Conservation (phyloP, 2,888 invertebrate species). For the Augiades crinisus region DNA sequence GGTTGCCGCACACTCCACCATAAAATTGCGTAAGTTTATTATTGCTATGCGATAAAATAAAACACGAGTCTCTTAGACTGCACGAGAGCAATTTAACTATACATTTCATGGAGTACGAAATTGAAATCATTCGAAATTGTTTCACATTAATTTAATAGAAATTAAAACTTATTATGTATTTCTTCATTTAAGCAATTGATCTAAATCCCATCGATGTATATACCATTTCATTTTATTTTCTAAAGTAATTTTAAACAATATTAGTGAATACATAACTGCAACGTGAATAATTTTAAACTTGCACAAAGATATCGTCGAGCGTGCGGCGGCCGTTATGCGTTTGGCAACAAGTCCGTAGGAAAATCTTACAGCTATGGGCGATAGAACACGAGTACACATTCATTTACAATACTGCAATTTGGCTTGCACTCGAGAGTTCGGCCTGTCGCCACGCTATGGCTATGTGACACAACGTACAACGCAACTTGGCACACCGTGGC, state of each 20-base stretch:
- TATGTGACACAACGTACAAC: background rate
- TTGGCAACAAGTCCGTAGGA: constrained; percentile 1
- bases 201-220: too few species aligned
- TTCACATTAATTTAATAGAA: too few species aligned
- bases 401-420: constrained; percentile 44
- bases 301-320: background rate
- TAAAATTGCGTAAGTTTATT: background rate
- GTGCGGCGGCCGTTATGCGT: background rate
- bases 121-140: too few species aligned
- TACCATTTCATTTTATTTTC: too few species aligned
- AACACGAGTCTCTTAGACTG: too few species aligned
- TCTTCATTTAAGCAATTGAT: too few species aligned
- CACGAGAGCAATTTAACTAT: too few species aligned
- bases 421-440: constrained; percentile 31
- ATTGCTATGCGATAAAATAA: too few species aligned
- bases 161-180: too few species aligned
- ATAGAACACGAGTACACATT: constrained; percentile 30
- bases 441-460: background rate
- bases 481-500: background rate
- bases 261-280: too few species aligned
- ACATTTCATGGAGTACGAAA: too few species aligned
- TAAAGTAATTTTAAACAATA: background rate
- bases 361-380: constrained; percentile 7
- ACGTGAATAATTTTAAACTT: background rate
- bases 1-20: background rate